phyloP scores from a whole-genome alignment of 2,888 invertebrate genomes.

The Pristionchus japonicus region DNA sequence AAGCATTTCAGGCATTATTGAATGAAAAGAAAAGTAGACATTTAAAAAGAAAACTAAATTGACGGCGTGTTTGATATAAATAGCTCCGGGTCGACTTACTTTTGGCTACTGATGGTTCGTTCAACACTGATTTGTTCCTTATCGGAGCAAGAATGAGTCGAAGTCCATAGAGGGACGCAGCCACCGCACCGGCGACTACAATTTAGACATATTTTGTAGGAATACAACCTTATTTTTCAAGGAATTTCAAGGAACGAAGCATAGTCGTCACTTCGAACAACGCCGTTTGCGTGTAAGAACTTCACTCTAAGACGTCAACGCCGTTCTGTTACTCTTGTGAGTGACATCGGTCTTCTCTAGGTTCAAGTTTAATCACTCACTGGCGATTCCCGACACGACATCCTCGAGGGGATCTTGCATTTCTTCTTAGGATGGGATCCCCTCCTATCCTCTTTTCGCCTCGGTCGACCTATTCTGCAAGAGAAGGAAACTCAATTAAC shows the following conservation, averaged over 20 bases:
- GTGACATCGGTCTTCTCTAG: neutral
- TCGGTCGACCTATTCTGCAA: slow-evolving; percentile 18
- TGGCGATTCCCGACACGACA: neutral
- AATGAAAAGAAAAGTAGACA: neutral
- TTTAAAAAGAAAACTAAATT: neutral
- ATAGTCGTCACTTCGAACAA: neutral
- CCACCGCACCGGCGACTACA: neutral
- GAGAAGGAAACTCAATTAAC: neutral
- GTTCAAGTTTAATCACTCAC: neutral
- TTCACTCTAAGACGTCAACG: neutral
- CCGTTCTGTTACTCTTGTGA: neutral
- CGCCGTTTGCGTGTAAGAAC: neutral
- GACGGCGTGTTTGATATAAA: too few species aligned
- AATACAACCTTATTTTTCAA: too few species aligned
- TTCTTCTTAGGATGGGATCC: slow-evolving; percentile 1
- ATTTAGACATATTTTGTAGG: neutral
- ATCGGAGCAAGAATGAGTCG: neutral
- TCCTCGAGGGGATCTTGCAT: slow-evolving; percentile 36
- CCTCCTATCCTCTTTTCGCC: slow-evolving; percentile 1
- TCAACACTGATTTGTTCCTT: slow-evolving; percentile 20
- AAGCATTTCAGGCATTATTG: neutral
- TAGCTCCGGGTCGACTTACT: neutral
- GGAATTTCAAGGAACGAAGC: neutral
- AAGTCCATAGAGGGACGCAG: neutral
- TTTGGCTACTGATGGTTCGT: slow-evolving; percentile 1